These are phyloP conservation scores for Dyspetes luteomarginatus DNA, from an alignment of 2,888 invertebrate genomes.

Conservation along the genomic window DNA sequence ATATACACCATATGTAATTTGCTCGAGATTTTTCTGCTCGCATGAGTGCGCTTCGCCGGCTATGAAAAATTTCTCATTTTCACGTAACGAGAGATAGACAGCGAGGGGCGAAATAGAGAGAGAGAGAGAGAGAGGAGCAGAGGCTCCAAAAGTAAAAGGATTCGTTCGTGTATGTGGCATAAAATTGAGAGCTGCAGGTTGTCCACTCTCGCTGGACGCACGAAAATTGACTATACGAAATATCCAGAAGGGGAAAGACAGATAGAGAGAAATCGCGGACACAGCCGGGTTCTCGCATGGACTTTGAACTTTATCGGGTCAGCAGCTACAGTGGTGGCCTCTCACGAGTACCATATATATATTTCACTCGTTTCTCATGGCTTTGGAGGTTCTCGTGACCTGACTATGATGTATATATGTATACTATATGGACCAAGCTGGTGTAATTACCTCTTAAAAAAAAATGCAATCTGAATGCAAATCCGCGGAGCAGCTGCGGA, in stretches of 20 bases:
- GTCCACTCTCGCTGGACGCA: conserved; percentile 31
- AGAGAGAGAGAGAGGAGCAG: conserved; percentile 18
- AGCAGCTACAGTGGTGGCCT: conserved; percentile 35
- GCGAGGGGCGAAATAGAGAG: neutral
- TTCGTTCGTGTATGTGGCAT: conserved; percentile 5
- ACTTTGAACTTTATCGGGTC: conserved; percentile 64
- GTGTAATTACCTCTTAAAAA: conserved; percentile 78
- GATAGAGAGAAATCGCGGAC: conserved; percentile 3
- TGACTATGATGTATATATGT: neutral
- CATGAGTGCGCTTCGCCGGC: neutral
- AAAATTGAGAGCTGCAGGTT: conserved; percentile 14
- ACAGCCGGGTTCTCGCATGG: conserved; percentile 30
- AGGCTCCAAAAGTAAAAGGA: conserved; percentile 10
- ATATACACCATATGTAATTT: conserved; percentile 40
- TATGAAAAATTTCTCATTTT: conserved; percentile 56
- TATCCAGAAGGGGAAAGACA: conserved; percentile 13
- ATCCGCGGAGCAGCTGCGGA: conserved; percentile 78
- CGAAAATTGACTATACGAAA: conserved; percentile 14
- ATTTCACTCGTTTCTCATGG: conserved; percentile 38
- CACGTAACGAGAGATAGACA: conserved; percentile 6
- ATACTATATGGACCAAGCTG: conserved; percentile 47
- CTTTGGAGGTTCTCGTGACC: conserved; percentile 38
- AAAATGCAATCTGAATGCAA: conserved; percentile 82
- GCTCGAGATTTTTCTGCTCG: conserved; percentile 38
- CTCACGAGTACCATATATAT: conserved; percentile 8